Evolutionary conservation across 2,888 invertebrate genomes (phyloP).

Genomic region (Synanthedon andrenaeformis): DNA sequence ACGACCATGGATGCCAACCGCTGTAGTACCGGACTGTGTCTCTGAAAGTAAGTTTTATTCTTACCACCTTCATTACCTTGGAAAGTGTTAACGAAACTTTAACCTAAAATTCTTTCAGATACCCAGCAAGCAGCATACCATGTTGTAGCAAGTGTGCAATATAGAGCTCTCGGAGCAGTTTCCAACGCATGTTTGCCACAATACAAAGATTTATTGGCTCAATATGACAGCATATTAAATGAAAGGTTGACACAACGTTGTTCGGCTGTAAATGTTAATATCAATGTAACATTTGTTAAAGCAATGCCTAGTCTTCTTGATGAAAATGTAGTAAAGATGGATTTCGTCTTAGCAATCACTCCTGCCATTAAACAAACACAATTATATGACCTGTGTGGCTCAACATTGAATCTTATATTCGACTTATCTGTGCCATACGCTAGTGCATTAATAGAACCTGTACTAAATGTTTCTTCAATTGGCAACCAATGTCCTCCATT

Average conservation of each 20-base stretch:
- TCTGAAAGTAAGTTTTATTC: conserved; percentile 78
- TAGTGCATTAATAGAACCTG: conserved; percentile 88
- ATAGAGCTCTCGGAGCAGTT: conserved; percentile 91
- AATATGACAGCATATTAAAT: conserved; percentile 84
- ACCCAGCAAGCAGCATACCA: conserved; percentile 96
- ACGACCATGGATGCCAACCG: conserved; percentile 86
- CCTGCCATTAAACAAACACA: conserved; percentile 92
- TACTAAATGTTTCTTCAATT: conserved; percentile 89
- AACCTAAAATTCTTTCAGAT: conserved; percentile 53
- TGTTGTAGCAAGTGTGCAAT: conserved; percentile 86
- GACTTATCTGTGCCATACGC: conserved; percentile 94
- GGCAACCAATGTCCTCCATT: conserved; percentile 94
- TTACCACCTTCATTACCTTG: background rate
- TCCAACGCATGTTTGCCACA: conserved; percentile 85
- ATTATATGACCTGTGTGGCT: conserved; percentile 94
- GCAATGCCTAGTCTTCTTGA: conserved; percentile 83
- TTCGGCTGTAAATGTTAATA: conserved; percentile 93
- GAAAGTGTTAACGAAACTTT: too few species aligned
- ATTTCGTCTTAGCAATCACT: conserved; percentile 87
- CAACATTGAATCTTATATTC: conserved; percentile 92
- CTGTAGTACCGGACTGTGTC: conserved; percentile 94
- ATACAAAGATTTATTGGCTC: conserved; percentile 85
- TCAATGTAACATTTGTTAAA: conserved; percentile 91
- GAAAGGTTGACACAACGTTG: conserved; percentile 89
- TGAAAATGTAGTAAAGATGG: conserved; percentile 90